Evolutionary conservation across 2,113 vertebrate species (phyloP).

Genomic region (Daubentonia madagascariensis): DNA sequence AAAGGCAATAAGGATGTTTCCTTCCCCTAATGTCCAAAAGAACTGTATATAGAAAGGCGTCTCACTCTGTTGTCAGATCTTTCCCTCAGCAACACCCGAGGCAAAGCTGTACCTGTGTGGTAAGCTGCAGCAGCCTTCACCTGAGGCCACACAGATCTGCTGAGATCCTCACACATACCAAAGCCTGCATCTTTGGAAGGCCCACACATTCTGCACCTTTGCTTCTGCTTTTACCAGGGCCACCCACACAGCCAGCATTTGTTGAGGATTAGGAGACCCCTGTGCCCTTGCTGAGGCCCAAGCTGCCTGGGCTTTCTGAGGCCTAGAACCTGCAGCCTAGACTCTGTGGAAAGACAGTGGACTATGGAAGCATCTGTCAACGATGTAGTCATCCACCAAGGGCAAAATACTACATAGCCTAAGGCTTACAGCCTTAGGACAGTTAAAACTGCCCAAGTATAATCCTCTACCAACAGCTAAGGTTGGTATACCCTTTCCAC

Average conservation of each 20-base stretch:
- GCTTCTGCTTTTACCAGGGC: not conserved
- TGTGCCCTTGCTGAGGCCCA: not conserved
- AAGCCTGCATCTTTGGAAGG: not conserved
- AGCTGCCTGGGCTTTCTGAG: not conserved
- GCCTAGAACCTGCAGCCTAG: not conserved
- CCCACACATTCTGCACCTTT: not conserved
- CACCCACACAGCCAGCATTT: not conserved
- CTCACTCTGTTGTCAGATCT: not conserved
- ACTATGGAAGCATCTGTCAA: not conserved
- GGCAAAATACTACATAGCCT: not conserved
- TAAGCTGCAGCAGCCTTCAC: not conserved
- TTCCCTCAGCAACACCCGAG: not conserved
- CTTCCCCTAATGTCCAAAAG: not conserved
- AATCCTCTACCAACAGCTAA: not conserved
- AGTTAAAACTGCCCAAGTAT: not conserved
- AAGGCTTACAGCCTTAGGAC: not conserved
- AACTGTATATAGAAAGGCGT: not conserved
- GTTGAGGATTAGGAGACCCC: not conserved
- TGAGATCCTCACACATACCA: not conserved
- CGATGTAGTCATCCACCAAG: not conserved
- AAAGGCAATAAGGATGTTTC: not conserved
- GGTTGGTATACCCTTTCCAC: not conserved
- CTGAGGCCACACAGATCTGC: no score
- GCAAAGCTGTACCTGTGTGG: not conserved
- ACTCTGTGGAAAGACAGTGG: not conserved